Evolutionary conservation across 2,113 vertebrate genomes (phyloP), one percentile per base, ranked within the genome.

Genomic region (Sceloporus undulatus): DNA sequence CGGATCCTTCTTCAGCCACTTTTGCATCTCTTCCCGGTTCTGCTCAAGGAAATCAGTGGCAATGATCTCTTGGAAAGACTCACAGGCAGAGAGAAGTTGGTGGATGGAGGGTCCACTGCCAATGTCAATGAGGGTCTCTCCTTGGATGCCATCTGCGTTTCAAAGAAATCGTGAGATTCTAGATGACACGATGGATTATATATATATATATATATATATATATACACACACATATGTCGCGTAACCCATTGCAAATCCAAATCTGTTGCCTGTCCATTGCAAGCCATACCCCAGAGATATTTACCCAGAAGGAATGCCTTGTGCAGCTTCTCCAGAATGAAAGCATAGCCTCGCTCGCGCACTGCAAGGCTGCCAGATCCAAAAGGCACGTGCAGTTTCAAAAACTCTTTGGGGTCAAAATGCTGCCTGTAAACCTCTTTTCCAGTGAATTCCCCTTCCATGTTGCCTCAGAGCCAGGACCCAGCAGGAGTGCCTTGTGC

Each of bases 91-190:
- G 19, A 97, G 91, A 4, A 96, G 88, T 19, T 93, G 93, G 80
- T 97, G 94, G 82, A 97, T 93, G 9, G 92, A 78, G 29, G 96
- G 96, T 5, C 96, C 96, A 6, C 91, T 95, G 76, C 96, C 96
- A 7, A 96, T 94, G 19, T 97, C 95, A 13, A 97, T 90, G 84
- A 97, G 90, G 59, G 91, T 94, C 56, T 93, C 71, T 3, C 96
- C 96, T 62, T 85, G 94, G 25, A 94, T 80, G 4, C 70, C 82
- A 13, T 92, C 96, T 97, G 85, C 21, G 38, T 0, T 29, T 4
- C 3, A 62, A 62, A 62, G 59, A 16, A 62, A 62, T 1, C 59
- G 18, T 62, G 59, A 62, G 18, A 62, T 62, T 62, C 4, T 48
- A 34, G 34, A 34, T 34, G 34, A 34, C 34, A 1, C 34, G 34